Evolutionary conservation across 2,797 vertebrate genomes (phyloP).

Genomic region (Somateria mollissima): DNA sequence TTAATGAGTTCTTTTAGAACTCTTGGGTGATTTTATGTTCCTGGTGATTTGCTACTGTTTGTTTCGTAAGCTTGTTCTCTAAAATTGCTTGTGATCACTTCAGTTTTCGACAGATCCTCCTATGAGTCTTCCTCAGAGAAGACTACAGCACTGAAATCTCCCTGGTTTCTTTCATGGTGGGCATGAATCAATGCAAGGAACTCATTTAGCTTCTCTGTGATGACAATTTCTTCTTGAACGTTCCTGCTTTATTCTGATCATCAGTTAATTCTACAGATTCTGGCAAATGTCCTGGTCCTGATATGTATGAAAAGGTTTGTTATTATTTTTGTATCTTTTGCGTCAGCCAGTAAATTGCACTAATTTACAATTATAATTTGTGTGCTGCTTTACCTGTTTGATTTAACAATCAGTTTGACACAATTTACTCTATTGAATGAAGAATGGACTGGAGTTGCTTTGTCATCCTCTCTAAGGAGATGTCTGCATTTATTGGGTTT

Average conservation of each 20-base stretch:
- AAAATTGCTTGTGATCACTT: background rate
- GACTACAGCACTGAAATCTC: background rate
- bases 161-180: background rate
- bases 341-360: background rate
- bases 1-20: background rate
- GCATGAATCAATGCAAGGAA: background rate
- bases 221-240: background rate
- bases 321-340: conserved; percentile 10
- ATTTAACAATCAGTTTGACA: background rate
- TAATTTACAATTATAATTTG: background rate
- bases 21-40: background rate
- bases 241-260: background rate
- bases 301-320: background rate
- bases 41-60: background rate
- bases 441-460: background rate
- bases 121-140: background rate
- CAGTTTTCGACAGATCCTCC: background rate
- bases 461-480: background rate
- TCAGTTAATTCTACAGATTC: conserved; percentile 5
- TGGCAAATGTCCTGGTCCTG: background rate
- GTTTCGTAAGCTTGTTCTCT: background rate
- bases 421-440: background rate
- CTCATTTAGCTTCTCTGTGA: background rate
- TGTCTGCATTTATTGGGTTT: background rate
- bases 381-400: background rate